Conservation (phyloP, 2,797 vertebrate genomes). For the Enteromius anoplus region DNA sequence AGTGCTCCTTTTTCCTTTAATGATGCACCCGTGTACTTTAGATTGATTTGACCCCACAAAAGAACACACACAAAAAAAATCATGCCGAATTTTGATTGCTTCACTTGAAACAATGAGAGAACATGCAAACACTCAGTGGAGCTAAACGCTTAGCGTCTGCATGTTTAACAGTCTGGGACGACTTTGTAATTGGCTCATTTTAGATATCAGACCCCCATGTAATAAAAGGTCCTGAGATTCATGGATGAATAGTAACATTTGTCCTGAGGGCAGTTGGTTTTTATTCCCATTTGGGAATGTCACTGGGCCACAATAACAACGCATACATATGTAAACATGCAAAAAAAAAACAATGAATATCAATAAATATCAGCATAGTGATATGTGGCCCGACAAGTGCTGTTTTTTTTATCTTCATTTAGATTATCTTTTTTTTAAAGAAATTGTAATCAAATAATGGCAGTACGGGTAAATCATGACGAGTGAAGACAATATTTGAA, state of each 20-base stretch:
- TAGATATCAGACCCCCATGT: conserved; percentile 49
- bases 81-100: conserved; percentile 39
- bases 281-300: conserved; percentile 45
- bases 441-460: background rate
- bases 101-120: conserved; percentile 41
- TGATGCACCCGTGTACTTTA: conserved; percentile 26
- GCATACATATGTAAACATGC: conserved; percentile 50
- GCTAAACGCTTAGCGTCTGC: conserved; percentile 45
- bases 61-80: background rate
- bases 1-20: conserved; percentile 28
- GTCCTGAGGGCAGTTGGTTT: conserved; percentile 52
- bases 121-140: conserved; percentile 37
- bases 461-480: background rate
- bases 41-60: conserved; percentile 39
- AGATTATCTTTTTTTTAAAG: background rate
- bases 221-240: conserved; percentile 57
- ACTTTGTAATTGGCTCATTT: conserved; percentile 53
- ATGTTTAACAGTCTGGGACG: conserved; percentile 51
- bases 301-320: conserved; percentile 30
- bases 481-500: background rate
- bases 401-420: conserved; percentile 18
- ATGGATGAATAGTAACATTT: conserved; percentile 52
- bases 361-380: conserved; percentile 11
- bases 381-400: background rate
- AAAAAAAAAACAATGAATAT: conserved; percentile 23